Base-by-base conservation (phyloP, 2,797 vertebrate genomes). In the Euthynnus affinis region DNA sequence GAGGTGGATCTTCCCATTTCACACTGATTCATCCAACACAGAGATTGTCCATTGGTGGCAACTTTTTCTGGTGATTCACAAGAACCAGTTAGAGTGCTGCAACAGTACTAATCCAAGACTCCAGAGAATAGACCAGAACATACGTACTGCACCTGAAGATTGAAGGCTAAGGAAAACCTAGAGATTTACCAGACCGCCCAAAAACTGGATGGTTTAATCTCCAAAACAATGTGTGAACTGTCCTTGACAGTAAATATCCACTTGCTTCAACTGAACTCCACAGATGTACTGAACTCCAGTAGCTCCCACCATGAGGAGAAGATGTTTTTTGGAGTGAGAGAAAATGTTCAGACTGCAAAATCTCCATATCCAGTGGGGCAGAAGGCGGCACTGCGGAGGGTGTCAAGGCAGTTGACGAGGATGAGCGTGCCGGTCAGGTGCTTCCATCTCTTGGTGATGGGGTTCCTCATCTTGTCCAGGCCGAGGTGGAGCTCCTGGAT, bases 371-470 rank as follows among this genome's bases (percentile, higher is more conserved):
- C 96, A 0, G 91, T 87, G 0, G 96, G 96, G 74, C 96, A 97
- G 92, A 99, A 99, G 87, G 98, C 98, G 0, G 97, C 94, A 2
- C 97, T 95, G 23, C 98, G 91, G 44, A 99, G 95, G 6, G 94
- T 88, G 80, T 99, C 98, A 79, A 99, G 91, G 42, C 97, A 96
- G 94, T 99, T 97, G 76, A 99, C 98, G 0, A 99, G 96, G 86
- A 99, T 96, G 3, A 99, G 93, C 0, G 98, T 95, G 63, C 98
- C 98, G 0, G 98, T 99, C 79, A 99, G 96, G 92, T 99, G 98
- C 74, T 97, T 99, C 98, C 98, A 99, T 78, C 95, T 96, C 76
- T 96, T 98, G 71, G 98, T 99, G 94, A 99, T 98, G 77, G 98
- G 98, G 89, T 95, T 98, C 86, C 97, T 97, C 98, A 99, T 99